Base-by-base conservation (phyloP, 2,797 vertebrate species). In the Sus cebifrons region DNA sequence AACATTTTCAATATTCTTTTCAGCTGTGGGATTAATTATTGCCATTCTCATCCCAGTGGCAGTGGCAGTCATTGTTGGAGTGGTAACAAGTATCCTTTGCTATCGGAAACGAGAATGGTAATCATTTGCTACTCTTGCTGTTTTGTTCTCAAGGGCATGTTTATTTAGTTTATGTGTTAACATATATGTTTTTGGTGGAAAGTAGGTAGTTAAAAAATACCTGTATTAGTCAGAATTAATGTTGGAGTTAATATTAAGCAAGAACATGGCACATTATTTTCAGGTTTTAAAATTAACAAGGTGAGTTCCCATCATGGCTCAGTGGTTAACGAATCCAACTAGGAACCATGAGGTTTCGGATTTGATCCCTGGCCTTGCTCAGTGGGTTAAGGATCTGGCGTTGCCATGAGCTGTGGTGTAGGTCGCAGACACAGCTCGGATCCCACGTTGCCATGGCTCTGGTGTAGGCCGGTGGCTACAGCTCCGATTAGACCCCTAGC, bases 31-130 rank as follows among this genome's bases (percentile, higher is more conserved):
- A 96, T 96, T 99, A 89, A 99, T 99, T 94, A 98, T 99, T 97
- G 99, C 99, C 93, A 99, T 99, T 83, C 98, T 99, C 95, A 98
- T 99, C 91, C 98, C 99, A 0, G 98, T 99, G 94, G 99, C 99
- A 60, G 96, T 99, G 60, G 99, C 99, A 73, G 96, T 99, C 44
- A 70, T 99, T 11, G 98, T 99, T 81, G 98, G 99, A 29, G 96
- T 99, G 70, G 93, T 99, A 84, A 98, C 99, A 71, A 99, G 99
- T 44, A 97, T 99, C 71, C 97, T 99, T 94, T 99, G 99, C 98
- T 99, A 99, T 97, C 99, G 98, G 98, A 99, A 99, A 96, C 99
- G 99, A 98, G 99, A 99, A 98, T 99, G 99, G 99, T 99, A 98
- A 99, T 89, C 93, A 2, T 71, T 29, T 10, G 44, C 6, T 83